Base-by-base conservation (phyloP, 2,888 invertebrate species). In the Urechis unicinctus region DNA sequence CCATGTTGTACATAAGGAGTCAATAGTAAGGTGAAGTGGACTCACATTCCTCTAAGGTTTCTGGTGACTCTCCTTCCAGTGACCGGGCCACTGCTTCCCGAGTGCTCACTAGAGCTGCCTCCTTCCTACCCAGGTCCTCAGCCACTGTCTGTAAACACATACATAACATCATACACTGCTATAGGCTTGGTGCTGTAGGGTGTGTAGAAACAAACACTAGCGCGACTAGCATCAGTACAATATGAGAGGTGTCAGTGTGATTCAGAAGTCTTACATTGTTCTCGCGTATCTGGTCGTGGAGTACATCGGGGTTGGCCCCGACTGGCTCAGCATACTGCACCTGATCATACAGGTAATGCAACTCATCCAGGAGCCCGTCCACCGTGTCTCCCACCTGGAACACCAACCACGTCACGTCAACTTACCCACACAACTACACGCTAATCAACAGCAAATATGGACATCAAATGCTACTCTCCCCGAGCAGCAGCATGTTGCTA, bases 281-380 rank as follows among this genome's bases (percentile, higher is more conserved):
- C 49, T 75, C 75, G 31, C 71, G 68, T 17, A 74, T 67, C 55
- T 77, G 75, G 53, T 75, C 73, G 46, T 68, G 66, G 17, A 77
- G 66, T 59, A 70, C 70, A 45, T 72, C 70, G 13, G 73, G 71
- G 50, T 68, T 71, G 25, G 75, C 71, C 9, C 73, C 71, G 42
- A 77, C 66, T 2, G 75, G 74, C 50, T 75, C 74, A 45, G 74
- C 72, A 54, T 70, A 69, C 13, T 68, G 65, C 17, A 74, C 66
- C 44, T 67, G 63, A n/a, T 68, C 64, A 52, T 72, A 71, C 13
- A 76, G 63, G 29, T 68, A 68, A 25, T 70, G 68, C 9, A 76
- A 61, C 53, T 76, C 75, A 50, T 75, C 75, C 50, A 74, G 58
- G 9, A 76, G 61, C 24, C 74, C 70, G 50, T 77, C 77, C 25